phyloP scores from a whole-genome alignment of 2,888 invertebrate genomes.

The Amorpha juglandis region DNA sequence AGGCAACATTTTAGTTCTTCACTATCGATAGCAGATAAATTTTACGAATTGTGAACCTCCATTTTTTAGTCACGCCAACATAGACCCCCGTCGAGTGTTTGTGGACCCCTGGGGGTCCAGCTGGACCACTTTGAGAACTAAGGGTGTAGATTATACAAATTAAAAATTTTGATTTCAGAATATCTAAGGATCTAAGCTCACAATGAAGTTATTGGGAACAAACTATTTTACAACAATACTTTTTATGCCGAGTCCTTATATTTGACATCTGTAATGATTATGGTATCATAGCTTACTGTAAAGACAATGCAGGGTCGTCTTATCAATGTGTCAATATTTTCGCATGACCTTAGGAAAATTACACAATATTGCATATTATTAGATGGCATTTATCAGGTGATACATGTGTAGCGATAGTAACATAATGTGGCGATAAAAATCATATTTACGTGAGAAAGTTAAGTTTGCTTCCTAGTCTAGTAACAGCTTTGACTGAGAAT shows the following conservation, averaged over 20 bases:
- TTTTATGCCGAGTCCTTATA: not conserved
- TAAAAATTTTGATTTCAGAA: too few species aligned
- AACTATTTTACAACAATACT: not conserved
- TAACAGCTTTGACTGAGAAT: too few species aligned
- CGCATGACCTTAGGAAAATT: slow-evolving; percentile 63
- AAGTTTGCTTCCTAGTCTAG: too few species aligned
- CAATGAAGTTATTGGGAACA: not conserved
- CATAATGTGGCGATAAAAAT: not conserved
- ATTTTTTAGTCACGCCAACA: too few species aligned
- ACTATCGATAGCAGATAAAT: too few species aligned
- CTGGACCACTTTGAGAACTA: too few species aligned
- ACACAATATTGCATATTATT: slow-evolving; percentile 41
- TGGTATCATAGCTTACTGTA: slow-evolving; percentile 29
- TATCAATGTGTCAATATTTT: slow-evolving; percentile 69
- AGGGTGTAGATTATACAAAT: too few species aligned
- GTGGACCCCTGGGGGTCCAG: too few species aligned
- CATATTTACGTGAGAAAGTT: not conserved
- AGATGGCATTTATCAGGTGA: slow-evolving; percentile 29
- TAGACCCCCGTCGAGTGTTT: too few species aligned
- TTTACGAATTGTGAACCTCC: too few species aligned
- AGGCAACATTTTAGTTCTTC: too few species aligned
- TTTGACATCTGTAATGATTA: not conserved
- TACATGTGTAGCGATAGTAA: slow-evolving; percentile 20
- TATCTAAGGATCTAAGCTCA: too few species aligned
- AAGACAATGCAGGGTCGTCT: slow-evolving; percentile 70